These are phyloP conservation scores for Diplodus sargus DNA, from an alignment of 2,797 vertebrate species.

Conservation along the genomic window DNA sequence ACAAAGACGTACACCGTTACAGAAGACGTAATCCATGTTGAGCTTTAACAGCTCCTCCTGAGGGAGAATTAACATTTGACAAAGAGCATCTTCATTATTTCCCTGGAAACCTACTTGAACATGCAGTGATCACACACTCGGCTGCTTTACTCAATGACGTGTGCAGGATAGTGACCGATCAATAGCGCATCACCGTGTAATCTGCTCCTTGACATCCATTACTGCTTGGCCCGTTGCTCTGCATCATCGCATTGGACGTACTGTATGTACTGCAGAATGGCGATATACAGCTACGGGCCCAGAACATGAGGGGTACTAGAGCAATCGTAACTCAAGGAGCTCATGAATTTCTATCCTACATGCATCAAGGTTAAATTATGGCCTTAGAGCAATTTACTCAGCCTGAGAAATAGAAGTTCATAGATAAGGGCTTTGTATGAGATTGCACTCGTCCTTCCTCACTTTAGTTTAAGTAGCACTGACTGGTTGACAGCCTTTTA, in stretches of 20 bases:
- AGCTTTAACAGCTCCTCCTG: slow-evolving; percentile 14
- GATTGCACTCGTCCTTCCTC: slow-evolving; percentile 59
- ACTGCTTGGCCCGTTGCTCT: slow-evolving; percentile 45
- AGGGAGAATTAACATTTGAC: slow-evolving; percentile 39
- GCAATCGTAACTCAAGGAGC: slow-evolving; percentile 45
- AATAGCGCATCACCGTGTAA: slow-evolving; percentile 70
- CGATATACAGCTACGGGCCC: slow-evolving; percentile 50
- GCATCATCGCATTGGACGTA: slow-evolving; percentile 45
- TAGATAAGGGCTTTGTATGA: slow-evolving; percentile 53
- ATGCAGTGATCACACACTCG: slow-evolving; percentile 56
- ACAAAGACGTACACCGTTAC: neutral
- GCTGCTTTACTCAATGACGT: slow-evolving; percentile 63
- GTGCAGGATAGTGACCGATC: slow-evolving; percentile 52
- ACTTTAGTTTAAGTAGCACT: slow-evolving; percentile 61
- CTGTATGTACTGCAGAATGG: slow-evolving; percentile 16
- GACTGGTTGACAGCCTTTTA: slow-evolving; percentile 61
- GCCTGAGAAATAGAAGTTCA: slow-evolving; percentile 44
- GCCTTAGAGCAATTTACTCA: slow-evolving; percentile 58
- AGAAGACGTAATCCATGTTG: neutral
- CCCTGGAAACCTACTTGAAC: slow-evolving; percentile 50
- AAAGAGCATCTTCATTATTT: slow-evolving; percentile 55
- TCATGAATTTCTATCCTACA: slow-evolving; percentile 58
- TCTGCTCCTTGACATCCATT: slow-evolving; percentile 67
- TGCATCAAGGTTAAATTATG: slow-evolving; percentile 66
- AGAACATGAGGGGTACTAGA: slow-evolving; percentile 31